phyloP scores from a whole-genome alignment of 2,888 invertebrate genomes.

The Gibbula magus region DNA sequence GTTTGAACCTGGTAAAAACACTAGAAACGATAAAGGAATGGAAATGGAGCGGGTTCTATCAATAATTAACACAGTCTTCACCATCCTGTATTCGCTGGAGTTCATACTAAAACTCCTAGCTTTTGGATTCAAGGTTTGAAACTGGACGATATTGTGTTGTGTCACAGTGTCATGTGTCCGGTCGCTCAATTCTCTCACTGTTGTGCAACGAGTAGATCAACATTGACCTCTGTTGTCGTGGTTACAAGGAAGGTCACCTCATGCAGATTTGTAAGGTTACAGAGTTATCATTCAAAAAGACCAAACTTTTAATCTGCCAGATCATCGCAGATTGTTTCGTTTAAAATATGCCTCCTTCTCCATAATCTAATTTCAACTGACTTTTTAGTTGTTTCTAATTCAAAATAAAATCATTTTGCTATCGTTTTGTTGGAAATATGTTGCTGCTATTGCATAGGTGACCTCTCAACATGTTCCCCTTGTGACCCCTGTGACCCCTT shows the following conservation, averaged over 20 bases:
- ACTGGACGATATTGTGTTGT: conserved; percentile 9
- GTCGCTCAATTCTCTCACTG: not conserved
- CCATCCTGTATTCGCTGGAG: conserved; percentile 99
- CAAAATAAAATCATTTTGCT: no score
- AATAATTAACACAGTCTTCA: conserved; percentile 97
- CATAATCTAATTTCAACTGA: no score
- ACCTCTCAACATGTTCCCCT: not conserved
- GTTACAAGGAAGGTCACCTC: not conserved
- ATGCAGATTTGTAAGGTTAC: not conserved
- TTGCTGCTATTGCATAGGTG: not conserved
- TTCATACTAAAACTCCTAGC: conserved; percentile 99
- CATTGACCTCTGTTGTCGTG: not conserved
- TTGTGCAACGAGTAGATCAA: not conserved
- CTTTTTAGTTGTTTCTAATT: no score
- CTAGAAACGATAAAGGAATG: not conserved
- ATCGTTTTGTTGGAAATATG: no score
- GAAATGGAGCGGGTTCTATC: conserved; percentile 30
- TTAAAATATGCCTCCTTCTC: no score
- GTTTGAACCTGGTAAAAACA: conserved; percentile 38
- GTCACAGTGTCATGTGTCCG: not conserved
- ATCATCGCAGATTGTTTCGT: no score
- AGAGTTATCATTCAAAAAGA: no score
- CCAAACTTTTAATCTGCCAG: no score
- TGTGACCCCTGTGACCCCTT: not conserved
- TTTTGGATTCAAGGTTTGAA: conserved; percentile 96